Evolutionary conservation across 2,113 vertebrate genomes (phyloP).

Genomic region (Pseudolaguvia tuberculata): DNA sequence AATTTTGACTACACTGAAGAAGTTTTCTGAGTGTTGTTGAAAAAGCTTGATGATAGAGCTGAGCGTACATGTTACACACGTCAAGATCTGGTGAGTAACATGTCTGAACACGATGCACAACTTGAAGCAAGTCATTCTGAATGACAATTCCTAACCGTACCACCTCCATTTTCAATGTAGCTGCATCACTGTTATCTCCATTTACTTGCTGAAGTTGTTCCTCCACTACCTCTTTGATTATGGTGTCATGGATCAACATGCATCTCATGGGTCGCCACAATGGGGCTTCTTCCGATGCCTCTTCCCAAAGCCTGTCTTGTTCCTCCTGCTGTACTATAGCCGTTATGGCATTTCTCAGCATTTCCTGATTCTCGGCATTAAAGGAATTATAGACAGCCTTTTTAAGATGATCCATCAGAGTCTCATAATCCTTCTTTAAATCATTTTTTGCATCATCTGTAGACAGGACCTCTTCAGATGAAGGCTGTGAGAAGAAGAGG

Average conservation of each 20-base stretch:
- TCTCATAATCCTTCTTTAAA: slow-evolving; percentile 60
- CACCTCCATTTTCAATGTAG: slow-evolving; percentile 64
- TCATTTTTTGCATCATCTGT: slow-evolving; percentile 62
- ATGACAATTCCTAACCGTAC: slow-evolving; percentile 71
- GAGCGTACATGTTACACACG: slow-evolving; percentile 72
- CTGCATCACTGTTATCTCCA: background rate
- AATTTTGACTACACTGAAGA: slow-evolving; percentile 58
- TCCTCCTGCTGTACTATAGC: slow-evolving; percentile 75
- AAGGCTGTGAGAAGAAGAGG: slow-evolving; percentile 53
- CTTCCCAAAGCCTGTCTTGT: slow-evolving; percentile 66
- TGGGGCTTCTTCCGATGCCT: slow-evolving; percentile 25
- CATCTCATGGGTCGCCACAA: slow-evolving; percentile 70
- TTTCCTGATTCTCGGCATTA: slow-evolving; percentile 50
- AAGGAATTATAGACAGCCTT: slow-evolving; percentile 65
- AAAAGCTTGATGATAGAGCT: slow-evolving; percentile 75
- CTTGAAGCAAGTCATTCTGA: slow-evolving; percentile 73
- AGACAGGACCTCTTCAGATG: slow-evolving; percentile 54
- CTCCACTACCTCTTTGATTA: slow-evolving; percentile 63
- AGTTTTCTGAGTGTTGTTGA: slow-evolving; percentile 58
- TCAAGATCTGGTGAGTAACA: slow-evolving; percentile 74
- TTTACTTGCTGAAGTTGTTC: slow-evolving; percentile 61
- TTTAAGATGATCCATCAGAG: slow-evolving; percentile 67
- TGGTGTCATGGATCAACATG: slow-evolving; percentile 66
- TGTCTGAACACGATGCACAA: slow-evolving; percentile 65
- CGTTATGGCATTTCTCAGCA: slow-evolving; percentile 70